Conservation (phyloP, 2,113 vertebrate species). For the Lepus timidus region DNA sequence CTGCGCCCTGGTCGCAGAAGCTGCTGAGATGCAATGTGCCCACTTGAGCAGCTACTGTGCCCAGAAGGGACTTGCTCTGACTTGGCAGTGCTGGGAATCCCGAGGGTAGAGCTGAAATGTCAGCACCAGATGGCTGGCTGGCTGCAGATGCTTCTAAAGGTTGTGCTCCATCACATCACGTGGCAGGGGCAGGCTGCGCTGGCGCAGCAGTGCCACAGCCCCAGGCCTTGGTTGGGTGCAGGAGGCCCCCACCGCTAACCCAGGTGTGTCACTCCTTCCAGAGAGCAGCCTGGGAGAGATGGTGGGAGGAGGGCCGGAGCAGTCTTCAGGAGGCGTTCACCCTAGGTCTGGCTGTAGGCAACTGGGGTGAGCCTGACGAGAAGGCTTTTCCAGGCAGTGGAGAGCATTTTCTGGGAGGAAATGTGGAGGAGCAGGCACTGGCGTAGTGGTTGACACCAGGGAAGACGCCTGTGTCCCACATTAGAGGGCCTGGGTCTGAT, state of each 20-base stretch:
- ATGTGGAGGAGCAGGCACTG: not conserved
- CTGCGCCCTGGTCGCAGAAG: not conserved
- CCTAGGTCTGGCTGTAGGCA: not conserved
- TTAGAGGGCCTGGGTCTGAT: no score
- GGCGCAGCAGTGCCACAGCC: constrained; percentile 14
- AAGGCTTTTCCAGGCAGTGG: not conserved
- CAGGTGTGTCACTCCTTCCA: not conserved
- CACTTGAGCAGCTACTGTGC: constrained; percentile 79
- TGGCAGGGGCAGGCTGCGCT: constrained; percentile 65
- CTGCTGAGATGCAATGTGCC: constrained; percentile 76
- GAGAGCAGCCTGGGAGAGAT: constrained; percentile 12
- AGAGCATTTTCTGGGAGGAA: constrained; percentile 45
- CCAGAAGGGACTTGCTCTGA: constrained; percentile 78
- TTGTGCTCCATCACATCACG: constrained; percentile 63
- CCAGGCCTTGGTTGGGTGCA: not conserved
- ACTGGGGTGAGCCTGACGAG: not conserved
- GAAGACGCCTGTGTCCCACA: no score
- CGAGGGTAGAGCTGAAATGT: constrained; percentile 75
- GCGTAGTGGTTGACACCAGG: no score
- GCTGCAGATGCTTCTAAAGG: constrained; percentile 80
- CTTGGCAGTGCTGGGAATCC: constrained; percentile 76
- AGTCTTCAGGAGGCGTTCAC: not conserved
- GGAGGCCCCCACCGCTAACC: not conserved
- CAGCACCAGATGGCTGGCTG: constrained; percentile 75
- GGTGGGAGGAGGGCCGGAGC: not conserved